Evolutionary conservation across 2,888 invertebrate genomes (phyloP).

Genomic region (Hybos culiciformis): DNA sequence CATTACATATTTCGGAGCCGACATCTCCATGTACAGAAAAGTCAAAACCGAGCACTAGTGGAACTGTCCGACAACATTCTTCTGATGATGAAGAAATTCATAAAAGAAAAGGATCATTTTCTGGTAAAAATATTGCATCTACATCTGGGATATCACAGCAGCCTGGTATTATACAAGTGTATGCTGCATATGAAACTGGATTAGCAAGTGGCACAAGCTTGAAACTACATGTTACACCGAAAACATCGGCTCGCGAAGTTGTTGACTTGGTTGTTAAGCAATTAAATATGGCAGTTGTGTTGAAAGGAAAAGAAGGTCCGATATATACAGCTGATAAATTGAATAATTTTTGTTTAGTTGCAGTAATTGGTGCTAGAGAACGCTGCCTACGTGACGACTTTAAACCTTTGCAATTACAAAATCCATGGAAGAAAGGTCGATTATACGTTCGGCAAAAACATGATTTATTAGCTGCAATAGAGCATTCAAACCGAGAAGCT

Average conservation of each 20-base stretch:
- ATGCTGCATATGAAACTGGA: conserved; percentile 92
- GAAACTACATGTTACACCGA: conserved; percentile 81
- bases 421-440: conserved; percentile 90
- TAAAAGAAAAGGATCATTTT: conserved; percentile 14
- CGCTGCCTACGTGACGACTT: conserved; percentile 89
- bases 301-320: conserved; percentile 75
- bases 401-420: conserved; percentile 81
- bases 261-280: conserved; percentile 92
- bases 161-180: conserved; percentile 55
- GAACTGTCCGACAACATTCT: conserved; percentile 7
- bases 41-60: conserved; percentile 10
- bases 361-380: conserved; percentile 89
- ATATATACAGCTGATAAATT: conserved; percentile 72
- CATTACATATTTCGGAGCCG: conserved; percentile 20
- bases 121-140: conserved; percentile 19
- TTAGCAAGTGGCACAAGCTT: conserved; percentile 85
- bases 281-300: conserved; percentile 80
- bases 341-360: conserved; percentile 83
- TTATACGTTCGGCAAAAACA: conserved; percentile 86
- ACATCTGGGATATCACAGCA: conserved; percentile 19
- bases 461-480: conserved; percentile 74
- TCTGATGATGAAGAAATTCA: conserved; percentile 16
- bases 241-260: conserved; percentile 89
- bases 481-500: conserved; percentile 74
- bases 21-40: conserved; percentile 12